Percentiles rank a stretch among this genome's conserved stretches.
These are phyloP conservation scores for Eriocheir sinensis DNA, from an alignment of 1,140 invertebrate genomes.

Conservation along the genomic window DNA sequence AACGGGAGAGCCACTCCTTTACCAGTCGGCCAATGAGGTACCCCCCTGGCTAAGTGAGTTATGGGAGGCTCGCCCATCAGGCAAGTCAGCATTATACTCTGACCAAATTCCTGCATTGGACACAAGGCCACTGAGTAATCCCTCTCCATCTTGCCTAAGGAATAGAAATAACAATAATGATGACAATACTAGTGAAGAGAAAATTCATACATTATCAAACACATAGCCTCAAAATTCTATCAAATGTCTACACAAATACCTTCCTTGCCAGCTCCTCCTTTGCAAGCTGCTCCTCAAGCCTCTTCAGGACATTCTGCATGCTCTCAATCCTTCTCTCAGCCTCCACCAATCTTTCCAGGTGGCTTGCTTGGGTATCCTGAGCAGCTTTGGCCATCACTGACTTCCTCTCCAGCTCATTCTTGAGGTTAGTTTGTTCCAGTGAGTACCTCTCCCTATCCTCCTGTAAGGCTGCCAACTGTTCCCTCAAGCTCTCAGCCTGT, in stretches of 20 bases:
- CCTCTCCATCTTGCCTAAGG: too few species aligned
- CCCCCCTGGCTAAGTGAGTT: too few species aligned
- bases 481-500: conserved; percentile 61
- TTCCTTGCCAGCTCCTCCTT: conserved; percentile 54
- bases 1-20: too few species aligned
- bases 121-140: too few species aligned
- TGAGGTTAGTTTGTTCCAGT: conserved; percentile 46
- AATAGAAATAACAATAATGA: too few species aligned
- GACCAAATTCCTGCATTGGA: too few species aligned
- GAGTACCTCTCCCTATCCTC: conserved; percentile 36
- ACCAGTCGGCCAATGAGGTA: too few species aligned
- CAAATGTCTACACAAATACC: background rate
- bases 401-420: conserved; percentile 42
- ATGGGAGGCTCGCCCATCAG: too few species aligned
- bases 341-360: conserved; percentile 32
- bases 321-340: conserved; percentile 34
- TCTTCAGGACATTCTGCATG: conserved; percentile 35
- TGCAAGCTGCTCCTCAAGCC: conserved; percentile 26
- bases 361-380: background rate
- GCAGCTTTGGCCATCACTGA: conserved; percentile 2
- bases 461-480: conserved; percentile 35
- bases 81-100: too few species aligned
- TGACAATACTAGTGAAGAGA: too few species aligned
- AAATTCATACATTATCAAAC: too few species aligned
- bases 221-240: too few species aligned